Evolutionary conservation across 2,888 invertebrate species (phyloP), one percentile per base, ranked within the genome.

Genomic region (Mesoligia furuncula): DNA sequence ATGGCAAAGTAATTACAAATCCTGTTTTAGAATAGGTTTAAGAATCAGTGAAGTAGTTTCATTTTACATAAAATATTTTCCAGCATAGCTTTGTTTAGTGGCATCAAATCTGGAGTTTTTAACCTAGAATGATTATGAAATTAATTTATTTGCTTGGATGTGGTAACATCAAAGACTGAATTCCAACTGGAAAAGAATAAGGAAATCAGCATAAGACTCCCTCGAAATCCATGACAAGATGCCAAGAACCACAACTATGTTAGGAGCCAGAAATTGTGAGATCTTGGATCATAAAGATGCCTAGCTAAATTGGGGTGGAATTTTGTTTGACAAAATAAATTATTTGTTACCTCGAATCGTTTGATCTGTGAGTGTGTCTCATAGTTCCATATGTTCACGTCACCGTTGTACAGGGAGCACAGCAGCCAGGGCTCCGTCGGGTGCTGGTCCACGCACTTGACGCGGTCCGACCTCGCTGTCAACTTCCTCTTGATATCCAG

Each of bases 311-410:
- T 1, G 48, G 24, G 13, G 5, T 73, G 57, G 13, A 45, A 64
- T 61, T 66, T 5, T 45, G 36, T 71, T 61, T 66, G 27, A 15
- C 8, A 67, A 57, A 36, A 61, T 9, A 17, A 71, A 73, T 54
- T 8, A 17, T 27, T n/a, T 11, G 17, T 90, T 92, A 98, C 98
- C 97, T 99, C 99, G 91, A 99, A 99, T 88, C 98, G 98, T 88
- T 96, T 96, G 87, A 99, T 98, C 88, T 99, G 97, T 90, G 98
- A 98, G 95, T 99, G 99, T 82, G 98, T 99, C 94, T 99, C 99
- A 96, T 99, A 98, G 94, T 99, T 99, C 99, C 99, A 99, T 92
- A 99, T 99, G 97, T 99, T 99, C 90, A 99, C 99, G 96, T 99
- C 99, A 89, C 99, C 99, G 96, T 99, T 99, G 97, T 99, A 99